phyloP scores from a whole-genome alignment of 2,888 invertebrate species.

The Noctua janthina region DNA sequence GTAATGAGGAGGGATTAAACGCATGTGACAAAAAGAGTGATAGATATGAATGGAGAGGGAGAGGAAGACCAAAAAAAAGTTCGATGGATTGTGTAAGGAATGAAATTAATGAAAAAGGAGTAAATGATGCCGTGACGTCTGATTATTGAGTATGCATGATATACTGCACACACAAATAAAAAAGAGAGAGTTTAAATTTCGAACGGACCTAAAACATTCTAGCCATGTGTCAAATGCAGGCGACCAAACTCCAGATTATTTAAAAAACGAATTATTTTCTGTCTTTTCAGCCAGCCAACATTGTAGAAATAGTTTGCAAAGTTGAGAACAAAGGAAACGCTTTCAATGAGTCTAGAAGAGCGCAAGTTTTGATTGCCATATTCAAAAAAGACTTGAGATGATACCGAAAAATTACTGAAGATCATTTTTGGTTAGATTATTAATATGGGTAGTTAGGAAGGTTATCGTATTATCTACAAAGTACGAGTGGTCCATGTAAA shows the following conservation, averaged over 20 bases:
- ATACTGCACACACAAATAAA: background rate
- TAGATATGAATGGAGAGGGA: no score
- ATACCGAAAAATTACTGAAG: background rate
- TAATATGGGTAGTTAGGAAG: background rate
- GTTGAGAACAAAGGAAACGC: background rate
- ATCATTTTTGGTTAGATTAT: background rate
- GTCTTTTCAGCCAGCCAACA: background rate
- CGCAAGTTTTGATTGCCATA: background rate
- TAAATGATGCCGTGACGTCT: no score
- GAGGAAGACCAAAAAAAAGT: no score
- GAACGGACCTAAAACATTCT: background rate
- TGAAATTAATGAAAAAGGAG: no score
- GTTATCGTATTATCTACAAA: background rate
- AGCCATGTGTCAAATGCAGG: conserved; percentile 17
- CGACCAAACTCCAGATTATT: background rate
- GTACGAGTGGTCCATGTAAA: background rate
- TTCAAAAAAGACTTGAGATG: conserved; percentile 3
- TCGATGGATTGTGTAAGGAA: no score
- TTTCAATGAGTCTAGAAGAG: conserved; percentile 17
- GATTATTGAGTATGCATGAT: background rate
- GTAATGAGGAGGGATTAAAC: no score
- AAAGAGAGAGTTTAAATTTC: background rate
- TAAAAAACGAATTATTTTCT: conserved; percentile 15
- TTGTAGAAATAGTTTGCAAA: conserved; percentile 22
- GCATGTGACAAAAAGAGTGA: no score